Base-by-base conservation (phyloP, 2,888 invertebrate genomes). In the Macroteleia sp. region DNA sequence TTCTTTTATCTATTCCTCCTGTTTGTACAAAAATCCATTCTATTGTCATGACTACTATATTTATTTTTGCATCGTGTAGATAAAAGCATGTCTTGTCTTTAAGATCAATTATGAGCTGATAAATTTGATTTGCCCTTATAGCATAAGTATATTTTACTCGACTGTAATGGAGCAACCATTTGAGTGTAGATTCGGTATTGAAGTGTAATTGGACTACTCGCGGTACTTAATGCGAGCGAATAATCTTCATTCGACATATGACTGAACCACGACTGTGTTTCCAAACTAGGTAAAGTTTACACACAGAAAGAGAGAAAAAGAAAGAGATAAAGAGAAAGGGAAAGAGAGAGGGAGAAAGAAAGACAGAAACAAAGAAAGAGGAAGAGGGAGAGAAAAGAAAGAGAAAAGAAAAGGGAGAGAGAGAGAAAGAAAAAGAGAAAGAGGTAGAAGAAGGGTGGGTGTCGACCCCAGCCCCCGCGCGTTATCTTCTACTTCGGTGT, bases 201-300 rank as follows among this genome's bases (percentile, higher is more conserved):
- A 50, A 69, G 44, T 62, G 28, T 14, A 85, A 83, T 85, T 77
- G 84, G 85, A 81, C 73, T 77, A 81, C 80, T 82, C 80, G 44
- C 54, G 67, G 54, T 77, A 77, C 71, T 71, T 77, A 64, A 77
- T 77, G 79, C 77, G 74, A 80, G 82, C 81, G 80, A 82, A 80
- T 81, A 82, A 82, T 84, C 80, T 74, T 19, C 84, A 85, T 85
- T 83, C 75, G 66, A 81, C 83, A 83, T 84, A 81, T 86, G 79
- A 89, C 88, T 90, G 87, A 91, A 90, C 90, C 88, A 91, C 87
- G 89, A 91, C 91, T 91, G 90, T 91, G 90, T 91, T 91, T 91
- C 89, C 88, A 91, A 91, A 91, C 91, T 91, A 91, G 91, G 91
- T 91, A 91, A 90, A 88, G 89, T 84, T 86, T 88, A 85, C 86